These are phyloP conservation scores for Elgaria multicarinata DNA, from an alignment of 2,113 vertebrate species.

Conservation along the genomic window DNA sequence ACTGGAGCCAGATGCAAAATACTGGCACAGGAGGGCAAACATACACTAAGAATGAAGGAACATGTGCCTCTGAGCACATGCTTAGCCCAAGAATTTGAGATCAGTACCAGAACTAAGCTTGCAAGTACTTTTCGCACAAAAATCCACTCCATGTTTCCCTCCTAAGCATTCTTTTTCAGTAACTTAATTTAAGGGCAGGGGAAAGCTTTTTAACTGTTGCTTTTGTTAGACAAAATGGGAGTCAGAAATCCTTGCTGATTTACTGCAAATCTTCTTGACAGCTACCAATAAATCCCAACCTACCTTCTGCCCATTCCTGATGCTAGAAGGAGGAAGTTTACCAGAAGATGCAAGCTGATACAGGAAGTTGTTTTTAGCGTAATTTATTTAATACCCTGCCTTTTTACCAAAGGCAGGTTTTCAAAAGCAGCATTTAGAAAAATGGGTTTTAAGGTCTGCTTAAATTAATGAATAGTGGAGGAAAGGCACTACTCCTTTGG, in stretches of 20 bases:
- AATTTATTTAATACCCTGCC: no score
- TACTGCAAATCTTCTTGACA: no score
- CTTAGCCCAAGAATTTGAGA: not conserved
- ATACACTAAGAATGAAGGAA: no score
- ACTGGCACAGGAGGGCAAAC: not conserved
- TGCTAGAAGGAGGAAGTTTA: no score
- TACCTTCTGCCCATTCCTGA: no score
- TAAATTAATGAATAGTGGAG: not conserved
- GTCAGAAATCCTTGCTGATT: no score
- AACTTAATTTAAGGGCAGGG: not conserved
- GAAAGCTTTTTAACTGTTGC: not conserved
- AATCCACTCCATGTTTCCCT: not conserved
- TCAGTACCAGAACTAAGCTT: not conserved
- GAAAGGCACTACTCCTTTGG: not conserved
- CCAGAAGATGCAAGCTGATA: not conserved
- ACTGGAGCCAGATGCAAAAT: not conserved
- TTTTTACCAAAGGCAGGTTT: not conserved
- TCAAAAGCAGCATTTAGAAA: not conserved
- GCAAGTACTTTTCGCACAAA: not conserved
- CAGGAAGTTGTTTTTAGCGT: not conserved
- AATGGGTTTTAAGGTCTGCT: not conserved
- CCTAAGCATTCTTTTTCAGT: not conserved
- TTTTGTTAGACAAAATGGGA: not conserved
- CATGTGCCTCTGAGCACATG: not conserved
- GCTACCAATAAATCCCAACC: no score